These are phyloP conservation scores for Anabacerthia variegaticeps DNA, from an alignment of 2,797 vertebrate genomes.

Conservation along the genomic window DNA sequence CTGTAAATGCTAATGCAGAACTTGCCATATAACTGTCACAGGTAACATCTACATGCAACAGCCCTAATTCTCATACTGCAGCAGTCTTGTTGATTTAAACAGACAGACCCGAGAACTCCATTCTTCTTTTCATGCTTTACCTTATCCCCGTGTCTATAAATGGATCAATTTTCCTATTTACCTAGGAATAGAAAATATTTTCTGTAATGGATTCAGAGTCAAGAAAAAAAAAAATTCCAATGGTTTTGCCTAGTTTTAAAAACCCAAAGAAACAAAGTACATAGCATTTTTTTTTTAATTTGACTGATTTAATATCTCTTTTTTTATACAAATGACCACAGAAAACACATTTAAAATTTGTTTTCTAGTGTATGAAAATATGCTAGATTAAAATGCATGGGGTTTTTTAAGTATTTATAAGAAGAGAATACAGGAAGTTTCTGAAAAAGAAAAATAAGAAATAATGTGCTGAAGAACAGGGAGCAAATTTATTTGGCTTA, in stretches of 20 bases:
- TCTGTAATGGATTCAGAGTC: not conserved
- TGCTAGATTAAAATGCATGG: not conserved
- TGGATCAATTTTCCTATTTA: not conserved
- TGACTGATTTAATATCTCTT: not conserved
- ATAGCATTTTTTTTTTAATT: not conserved
- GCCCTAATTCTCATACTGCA: not conserved
- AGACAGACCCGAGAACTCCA: not conserved
- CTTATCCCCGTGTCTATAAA: not conserved
- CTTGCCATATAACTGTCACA: not conserved
- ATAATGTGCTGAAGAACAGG: not conserved
- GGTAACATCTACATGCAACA: not conserved
- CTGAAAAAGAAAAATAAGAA: not conserved
- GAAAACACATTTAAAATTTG: not conserved
- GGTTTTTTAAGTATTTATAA: not conserved
- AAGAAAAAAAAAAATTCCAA: not conserved
- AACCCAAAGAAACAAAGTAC: not conserved
- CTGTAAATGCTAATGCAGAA: not conserved
- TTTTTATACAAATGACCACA: not conserved
- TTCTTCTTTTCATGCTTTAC: not conserved
- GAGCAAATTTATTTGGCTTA: not conserved
- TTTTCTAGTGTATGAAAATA: not conserved
- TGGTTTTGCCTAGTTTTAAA: not conserved
- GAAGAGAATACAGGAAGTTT: not conserved
- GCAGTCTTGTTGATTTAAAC: not conserved
- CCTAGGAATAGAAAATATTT: not conserved